These are phyloP conservation scores for Actinopyga echinites DNA, from an alignment of 53 echinoderm and acorn worm genomes.

Conservation along the genomic window DNA sequence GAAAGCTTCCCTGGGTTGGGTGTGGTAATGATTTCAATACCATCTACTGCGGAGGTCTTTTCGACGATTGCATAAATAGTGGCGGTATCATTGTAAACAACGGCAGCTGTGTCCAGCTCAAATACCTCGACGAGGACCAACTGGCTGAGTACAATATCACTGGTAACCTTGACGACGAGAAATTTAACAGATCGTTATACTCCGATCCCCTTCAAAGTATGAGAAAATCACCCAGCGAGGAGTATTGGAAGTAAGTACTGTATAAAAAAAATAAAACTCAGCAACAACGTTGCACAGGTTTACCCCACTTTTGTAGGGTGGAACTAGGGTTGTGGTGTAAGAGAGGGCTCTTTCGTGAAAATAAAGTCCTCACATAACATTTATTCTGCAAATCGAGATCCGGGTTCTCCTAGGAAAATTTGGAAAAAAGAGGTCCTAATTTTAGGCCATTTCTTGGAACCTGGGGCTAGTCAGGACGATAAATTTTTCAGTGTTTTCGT, in stretches of 20 bases:
- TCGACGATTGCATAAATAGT: slow-evolving; percentile 60
- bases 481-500: too few relatives aligned
- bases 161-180: slow-evolving; percentile 62
- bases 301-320: too few relatives aligned
- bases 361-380: too few relatives aligned
- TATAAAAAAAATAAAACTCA: too few relatives aligned
- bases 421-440: too few relatives aligned
- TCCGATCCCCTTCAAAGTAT: slow-evolving; percentile 54
- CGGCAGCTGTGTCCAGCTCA: slow-evolving; percentile 69
- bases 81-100: slow-evolving; percentile 70
- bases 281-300: too few relatives aligned
- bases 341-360: too few relatives aligned
- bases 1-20: slow-evolving; percentile 74
- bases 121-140: slow-evolving; percentile 38
- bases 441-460: too few relatives aligned
- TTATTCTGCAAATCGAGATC: too few relatives aligned
- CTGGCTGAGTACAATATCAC: slow-evolving; percentile 71
- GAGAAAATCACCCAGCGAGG: slow-evolving; percentile 75
- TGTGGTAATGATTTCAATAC: slow-evolving; percentile 78
- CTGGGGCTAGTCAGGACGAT: too few relatives aligned
- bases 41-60: slow-evolving; percentile 60
- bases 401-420: too few relatives aligned
- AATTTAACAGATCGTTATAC: slow-evolving; percentile 61
- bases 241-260: slow-evolving; percentile 94
- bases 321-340: too few relatives aligned